Evolutionary conservation across 2,113 vertebrate genomes (phyloP).

Genomic region (Chaetops frenatus): DNA sequence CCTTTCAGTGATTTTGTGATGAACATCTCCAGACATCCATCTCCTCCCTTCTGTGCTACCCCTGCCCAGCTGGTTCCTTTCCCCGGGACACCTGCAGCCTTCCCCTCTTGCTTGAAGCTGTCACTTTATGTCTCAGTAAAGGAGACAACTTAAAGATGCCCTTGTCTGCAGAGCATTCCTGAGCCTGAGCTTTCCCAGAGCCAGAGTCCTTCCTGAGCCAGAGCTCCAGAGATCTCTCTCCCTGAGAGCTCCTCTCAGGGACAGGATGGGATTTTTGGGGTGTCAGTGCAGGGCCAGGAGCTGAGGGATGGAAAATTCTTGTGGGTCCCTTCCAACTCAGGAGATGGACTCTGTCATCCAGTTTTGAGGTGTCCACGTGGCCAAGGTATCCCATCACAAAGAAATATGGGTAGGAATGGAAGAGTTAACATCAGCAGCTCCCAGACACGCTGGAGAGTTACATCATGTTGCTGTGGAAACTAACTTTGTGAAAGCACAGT

Average conservation of each 20-base stretch:
- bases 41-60: background rate
- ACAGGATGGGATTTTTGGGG: background rate
- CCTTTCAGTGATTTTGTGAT: background rate
- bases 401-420: background rate
- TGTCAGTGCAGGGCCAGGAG: background rate
- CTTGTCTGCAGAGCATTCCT: background rate
- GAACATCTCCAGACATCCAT: background rate
- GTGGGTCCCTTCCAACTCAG: background rate
- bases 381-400: background rate
- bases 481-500: conserved; percentile 67
- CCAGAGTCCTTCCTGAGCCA: background rate
- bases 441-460: conserved; percentile 19
- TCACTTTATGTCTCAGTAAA: background rate
- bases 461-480: conserved; percentile 77
- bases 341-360: background rate
- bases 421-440: conserved; percentile 68
- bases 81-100: background rate
- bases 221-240: too few species aligned
- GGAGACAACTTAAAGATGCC: background rate
- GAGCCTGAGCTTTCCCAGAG: background rate
- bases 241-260: too few species aligned
- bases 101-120: background rate
- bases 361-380: background rate
- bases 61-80: background rate
- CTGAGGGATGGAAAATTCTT: background rate